phyloP scores from a whole-genome alignment of 2,797 vertebrate species.

The Cercopithecus hamlyni region DNA sequence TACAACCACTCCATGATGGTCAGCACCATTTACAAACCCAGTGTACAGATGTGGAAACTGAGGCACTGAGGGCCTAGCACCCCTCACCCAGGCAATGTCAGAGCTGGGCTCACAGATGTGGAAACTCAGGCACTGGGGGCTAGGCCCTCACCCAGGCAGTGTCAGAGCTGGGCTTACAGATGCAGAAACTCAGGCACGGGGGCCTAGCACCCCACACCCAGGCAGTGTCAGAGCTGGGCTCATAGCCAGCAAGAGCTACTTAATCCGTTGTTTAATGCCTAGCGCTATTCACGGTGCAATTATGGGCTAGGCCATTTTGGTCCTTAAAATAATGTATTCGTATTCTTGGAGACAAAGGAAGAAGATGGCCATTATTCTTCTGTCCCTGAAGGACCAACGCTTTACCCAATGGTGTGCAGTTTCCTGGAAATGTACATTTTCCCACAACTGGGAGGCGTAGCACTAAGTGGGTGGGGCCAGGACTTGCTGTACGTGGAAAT shows the following conservation, averaged over 20 bases:
- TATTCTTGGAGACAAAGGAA: too few species aligned
- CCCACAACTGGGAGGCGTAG: fast-evolving
- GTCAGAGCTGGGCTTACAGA: too few species aligned
- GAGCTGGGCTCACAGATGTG: fast-evolving
- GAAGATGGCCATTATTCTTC: fast-evolving
- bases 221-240: too few species aligned
- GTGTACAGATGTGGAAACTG: fast-evolving
- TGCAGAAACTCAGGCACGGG: too few species aligned
- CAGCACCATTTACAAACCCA: background rate
- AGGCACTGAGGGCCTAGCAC: fast-evolving
- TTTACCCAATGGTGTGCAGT: fast-evolving
- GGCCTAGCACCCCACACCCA: too few species aligned
- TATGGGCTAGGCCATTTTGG: fast-evolving
- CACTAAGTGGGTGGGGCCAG: fast-evolving
- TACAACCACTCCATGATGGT: fast-evolving
- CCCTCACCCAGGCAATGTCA: background rate
- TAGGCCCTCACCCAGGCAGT: too few species aligned
- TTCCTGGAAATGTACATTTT: fast-evolving
- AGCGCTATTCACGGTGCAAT: fast-evolving
- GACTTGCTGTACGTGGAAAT: fast-evolving
- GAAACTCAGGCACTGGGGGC: too few species aligned
- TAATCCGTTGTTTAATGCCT: fast-evolving
- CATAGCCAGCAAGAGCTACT: fast-evolving
- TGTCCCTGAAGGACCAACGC: too few species aligned
- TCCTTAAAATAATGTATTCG: background rate